phyloP scores from a whole-genome alignment of 1,140 invertebrate species.

The Manduca sexta region DNA sequence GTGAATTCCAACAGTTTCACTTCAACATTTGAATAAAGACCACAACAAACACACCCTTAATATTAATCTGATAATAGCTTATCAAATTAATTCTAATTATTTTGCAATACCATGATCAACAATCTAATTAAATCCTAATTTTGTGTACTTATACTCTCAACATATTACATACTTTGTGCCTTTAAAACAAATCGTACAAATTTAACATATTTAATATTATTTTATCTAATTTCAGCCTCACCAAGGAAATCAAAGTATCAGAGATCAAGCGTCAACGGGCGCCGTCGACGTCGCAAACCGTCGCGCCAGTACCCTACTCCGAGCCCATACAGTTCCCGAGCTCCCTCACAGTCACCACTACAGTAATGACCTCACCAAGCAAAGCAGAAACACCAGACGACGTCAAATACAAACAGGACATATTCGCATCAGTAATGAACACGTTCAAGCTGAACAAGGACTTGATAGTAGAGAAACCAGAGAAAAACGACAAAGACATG shows the following conservation, averaged over 20 bases:
- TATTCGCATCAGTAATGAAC: slow-evolving; percentile 37
- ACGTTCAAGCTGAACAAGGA: slow-evolving; percentile 39
- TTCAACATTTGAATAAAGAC: too few relatives aligned
- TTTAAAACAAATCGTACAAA: too few relatives aligned
- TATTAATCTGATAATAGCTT: too few relatives aligned
- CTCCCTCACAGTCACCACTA: slow-evolving; percentile 57
- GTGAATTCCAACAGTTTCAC: too few relatives aligned
- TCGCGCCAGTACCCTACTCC: slow-evolving; percentile 15
- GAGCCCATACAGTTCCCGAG: slow-evolving; percentile 58
- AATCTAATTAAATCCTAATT: too few relatives aligned
- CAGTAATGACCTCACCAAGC: slow-evolving; percentile 29
- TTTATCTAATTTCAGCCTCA: slow-evolving; percentile 49
- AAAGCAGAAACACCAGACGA: slow-evolving; percentile 26
- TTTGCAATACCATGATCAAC: too few relatives aligned
- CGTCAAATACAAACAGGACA: slow-evolving; percentile 35
- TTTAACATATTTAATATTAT: too few relatives aligned
- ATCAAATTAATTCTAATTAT: too few relatives aligned
- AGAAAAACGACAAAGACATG: slow-evolving; percentile 37
- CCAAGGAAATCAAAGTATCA: slow-evolving; percentile 51
- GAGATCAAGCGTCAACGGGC: slow-evolving; percentile 43
- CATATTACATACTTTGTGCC: too few relatives aligned
- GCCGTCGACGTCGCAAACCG: slow-evolving; percentile 26
- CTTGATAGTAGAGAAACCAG: slow-evolving; percentile 38
- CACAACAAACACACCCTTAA: too few relatives aligned
- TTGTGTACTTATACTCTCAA: too few relatives aligned